A percentile compares a stretch with the other conserved stretches of the same genome.
Conservation (phyloP, 2,888 invertebrate genomes). For the Gymnosoma rotundatum region DNA sequence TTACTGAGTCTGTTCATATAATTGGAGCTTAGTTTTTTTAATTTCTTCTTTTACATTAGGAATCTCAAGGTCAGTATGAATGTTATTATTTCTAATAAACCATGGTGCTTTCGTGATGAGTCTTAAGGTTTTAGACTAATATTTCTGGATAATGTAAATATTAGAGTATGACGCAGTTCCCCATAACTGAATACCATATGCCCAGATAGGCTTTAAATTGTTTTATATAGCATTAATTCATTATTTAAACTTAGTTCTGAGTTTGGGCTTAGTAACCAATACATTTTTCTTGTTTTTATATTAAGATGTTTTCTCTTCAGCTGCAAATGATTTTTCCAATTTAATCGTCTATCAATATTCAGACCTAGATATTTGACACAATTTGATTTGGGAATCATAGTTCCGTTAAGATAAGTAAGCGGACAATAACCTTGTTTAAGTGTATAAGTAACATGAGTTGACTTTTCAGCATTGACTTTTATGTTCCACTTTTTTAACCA, state of each 20-base stretch:
- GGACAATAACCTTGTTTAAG: background rate
- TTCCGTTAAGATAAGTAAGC: background rate
- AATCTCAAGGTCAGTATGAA: too few relatives aligned
- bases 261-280: background rate
- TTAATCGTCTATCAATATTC: too few relatives aligned
- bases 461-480: background rate
- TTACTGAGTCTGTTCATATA: slow-evolving; percentile 14
- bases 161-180: slow-evolving; percentile 5
- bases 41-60: background rate
- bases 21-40: background rate
- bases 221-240: slow-evolving; percentile 12
- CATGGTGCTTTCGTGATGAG: too few relatives aligned
- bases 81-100: too few relatives aligned
- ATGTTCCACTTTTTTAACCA: background rate
- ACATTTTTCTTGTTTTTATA: too few relatives aligned
- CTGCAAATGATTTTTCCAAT: too few relatives aligned
- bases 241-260: slow-evolving; percentile 21
- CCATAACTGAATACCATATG: slow-evolving; percentile 32
- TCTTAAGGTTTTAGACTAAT: slow-evolving; percentile 5
- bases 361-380: too few relatives aligned
- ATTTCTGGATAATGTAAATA: background rate
- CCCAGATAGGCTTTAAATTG: slow-evolving; percentile 18
- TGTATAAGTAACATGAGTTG: background rate
- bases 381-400: too few relatives aligned
- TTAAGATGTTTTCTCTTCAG: too few relatives aligned